Conservation (phyloP, 2,797 vertebrate genomes). For the Odontamblyopus lacepedii region DNA sequence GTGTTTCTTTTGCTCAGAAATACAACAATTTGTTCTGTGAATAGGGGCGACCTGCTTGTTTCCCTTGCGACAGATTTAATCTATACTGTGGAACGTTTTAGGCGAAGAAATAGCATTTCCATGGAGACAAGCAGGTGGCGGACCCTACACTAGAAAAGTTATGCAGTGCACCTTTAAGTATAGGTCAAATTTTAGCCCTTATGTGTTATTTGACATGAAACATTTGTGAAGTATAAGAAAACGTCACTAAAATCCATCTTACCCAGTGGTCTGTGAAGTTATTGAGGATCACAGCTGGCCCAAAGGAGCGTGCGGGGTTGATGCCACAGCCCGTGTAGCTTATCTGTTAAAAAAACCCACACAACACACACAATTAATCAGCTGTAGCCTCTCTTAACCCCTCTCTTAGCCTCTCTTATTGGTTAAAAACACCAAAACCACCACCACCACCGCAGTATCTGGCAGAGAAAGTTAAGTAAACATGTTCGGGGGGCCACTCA, state of each 20-base stretch:
- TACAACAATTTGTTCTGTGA: too few species aligned
- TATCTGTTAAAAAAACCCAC: slow-evolving; percentile 77
- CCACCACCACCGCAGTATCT: neutral
- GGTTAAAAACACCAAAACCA: neutral
- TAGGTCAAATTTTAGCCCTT: neutral
- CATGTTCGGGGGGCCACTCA: slow-evolving; percentile 72
- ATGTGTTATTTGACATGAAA: neutral
- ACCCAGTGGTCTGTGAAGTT: slow-evolving; percentile 93
- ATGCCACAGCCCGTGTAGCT: slow-evolving; percentile 97
- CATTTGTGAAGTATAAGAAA: neutral
- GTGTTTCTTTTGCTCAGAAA: too few species aligned
- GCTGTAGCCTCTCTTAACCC: slow-evolving; percentile 15
- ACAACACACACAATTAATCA: slow-evolving; percentile 9
- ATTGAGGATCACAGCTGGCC: slow-evolving; percentile 85
- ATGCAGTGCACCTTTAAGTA: too few species aligned
- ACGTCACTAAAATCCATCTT: slow-evolving; percentile 46
- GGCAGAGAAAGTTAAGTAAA: neutral
- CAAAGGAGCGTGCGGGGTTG: slow-evolving; percentile 96
- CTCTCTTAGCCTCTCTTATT: slow-evolving; percentile 10
- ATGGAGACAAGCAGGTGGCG: too few species aligned
- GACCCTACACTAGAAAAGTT: too few species aligned
- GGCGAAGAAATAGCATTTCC: too few species aligned
- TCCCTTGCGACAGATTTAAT: too few species aligned
- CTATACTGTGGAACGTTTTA: too few species aligned
- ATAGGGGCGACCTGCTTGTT: too few species aligned